Base-by-base conservation (phyloP, 2,888 invertebrate genomes). In the Magallana nippona region DNA sequence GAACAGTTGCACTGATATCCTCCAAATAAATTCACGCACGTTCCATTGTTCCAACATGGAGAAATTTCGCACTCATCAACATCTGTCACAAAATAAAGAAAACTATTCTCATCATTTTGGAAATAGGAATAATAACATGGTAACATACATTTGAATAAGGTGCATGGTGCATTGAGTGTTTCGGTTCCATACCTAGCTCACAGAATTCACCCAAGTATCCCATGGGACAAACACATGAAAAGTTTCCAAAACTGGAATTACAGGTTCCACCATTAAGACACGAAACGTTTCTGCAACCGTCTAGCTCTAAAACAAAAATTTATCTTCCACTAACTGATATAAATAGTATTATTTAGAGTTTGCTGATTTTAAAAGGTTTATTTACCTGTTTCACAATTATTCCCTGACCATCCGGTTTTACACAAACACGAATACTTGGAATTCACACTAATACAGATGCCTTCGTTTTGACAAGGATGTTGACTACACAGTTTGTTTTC, bases 21-120 rank as follows among this genome's bases (percentile, higher is more conserved):
- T 8, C 81, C 81, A 32, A 17, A 60, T 19, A 22, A 11, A n/a
- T 81, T 81, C n/a, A 55, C 55, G 27, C 81, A 81, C 32, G 55
- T 44, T 44, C 32, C 63, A 81, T 58, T 58, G 44, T 81, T 60
- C 22, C 32, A n/a, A 32, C 81, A 81, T 17, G 81, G 81, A 44
- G 17, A 32, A 15, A 62, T 32, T 1, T 5, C n/a, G 22, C 81
- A 81, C 22, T 81, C 81, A 55, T 81, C 63, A 19, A 81, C n/a
- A 32, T 81, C 81, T 55, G 22, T 44, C 44, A 44, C 27, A 63
- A 22, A 19, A 63, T n/a, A 63, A 63, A 63, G 1, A 63, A 27
- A 19, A 22, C n/a, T 11, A 8, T n/a, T 60, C 5, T 60, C 17
- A 60, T n/a, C 60, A 60, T n/a, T n/a, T 60, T n/a, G n/a, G 10